These are phyloP conservation scores for Pristionchus maxplancki DNA, from an alignment of 2,888 invertebrate genomes.

Conservation along the genomic window DNA sequence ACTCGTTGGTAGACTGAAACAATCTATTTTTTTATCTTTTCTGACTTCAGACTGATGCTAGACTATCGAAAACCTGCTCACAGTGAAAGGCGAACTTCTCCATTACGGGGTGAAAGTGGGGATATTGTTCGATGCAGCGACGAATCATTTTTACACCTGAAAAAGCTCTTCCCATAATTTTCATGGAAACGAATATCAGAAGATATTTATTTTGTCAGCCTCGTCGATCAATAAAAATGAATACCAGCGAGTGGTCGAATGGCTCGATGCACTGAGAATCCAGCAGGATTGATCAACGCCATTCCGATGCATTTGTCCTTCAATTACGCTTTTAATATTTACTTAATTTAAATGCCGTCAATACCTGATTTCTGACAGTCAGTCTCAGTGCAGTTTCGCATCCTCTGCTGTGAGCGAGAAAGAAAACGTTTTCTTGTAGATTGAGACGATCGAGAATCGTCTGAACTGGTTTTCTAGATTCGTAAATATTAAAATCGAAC, in stretches of 20 bases:
- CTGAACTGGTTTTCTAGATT: neutral
- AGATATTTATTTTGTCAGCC: neutral
- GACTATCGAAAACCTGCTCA: neutral
- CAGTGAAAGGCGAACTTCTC: neutral
- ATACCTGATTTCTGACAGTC: conserved; percentile 3
- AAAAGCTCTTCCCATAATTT: neutral
- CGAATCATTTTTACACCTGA: neutral
- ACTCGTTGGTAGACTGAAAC: conserved; percentile 4
- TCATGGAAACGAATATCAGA: neutral
- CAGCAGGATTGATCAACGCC: conserved; percentile 13
- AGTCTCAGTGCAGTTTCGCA: conserved; percentile 2
- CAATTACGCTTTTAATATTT: neutral
- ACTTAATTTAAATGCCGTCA: too few relatives aligned
- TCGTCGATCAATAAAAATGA: neutral
- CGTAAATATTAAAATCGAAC: neutral
- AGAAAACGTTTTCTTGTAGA: neutral
- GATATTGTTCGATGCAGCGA: neutral
- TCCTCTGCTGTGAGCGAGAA: conserved; percentile 13
- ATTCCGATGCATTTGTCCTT: neutral
- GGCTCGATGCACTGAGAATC: conserved; percentile 5
- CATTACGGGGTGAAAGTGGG: neutral
- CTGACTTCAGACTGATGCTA: neutral
- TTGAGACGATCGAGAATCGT: neutral
- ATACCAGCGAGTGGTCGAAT: neutral
- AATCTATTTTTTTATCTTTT: neutral